Percentiles rank a stretch among this genome's conserved stretches.
phyloP scores from a whole-genome alignment of 2,797 vertebrate species.

The Telmatherina bonti region DNA sequence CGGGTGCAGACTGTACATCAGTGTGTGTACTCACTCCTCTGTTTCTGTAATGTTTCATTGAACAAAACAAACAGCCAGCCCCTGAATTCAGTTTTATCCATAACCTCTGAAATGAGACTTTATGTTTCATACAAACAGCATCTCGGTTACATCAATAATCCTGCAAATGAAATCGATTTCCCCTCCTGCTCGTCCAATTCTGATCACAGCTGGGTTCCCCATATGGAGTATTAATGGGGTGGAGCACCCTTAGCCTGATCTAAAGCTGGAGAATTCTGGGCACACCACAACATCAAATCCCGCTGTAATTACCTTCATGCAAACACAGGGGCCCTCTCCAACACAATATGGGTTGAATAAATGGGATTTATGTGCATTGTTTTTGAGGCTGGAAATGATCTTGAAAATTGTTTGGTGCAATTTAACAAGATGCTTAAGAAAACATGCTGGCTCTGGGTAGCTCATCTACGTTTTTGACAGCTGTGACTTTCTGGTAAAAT shows the following conservation, averaged over 20 bases:
- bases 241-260: constrained; percentile 84
- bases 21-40: constrained; percentile 72
- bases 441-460: constrained; percentile 50
- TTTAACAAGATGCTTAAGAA: constrained; percentile 80
- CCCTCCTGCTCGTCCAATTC: constrained; percentile 86
- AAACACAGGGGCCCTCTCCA: constrained; percentile 80
- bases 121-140: constrained; percentile 87
- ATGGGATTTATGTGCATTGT: constrained; percentile 82
- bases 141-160: constrained; percentile 87
- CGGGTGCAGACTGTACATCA: constrained; percentile 53
- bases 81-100: constrained; percentile 83
- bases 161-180: constrained; percentile 89
- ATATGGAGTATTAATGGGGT: constrained; percentile 87
- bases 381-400: constrained; percentile 82
- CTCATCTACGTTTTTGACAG: constrained; percentile 67
- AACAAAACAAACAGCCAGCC: constrained; percentile 83
- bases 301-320: constrained; percentile 87
- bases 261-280: constrained; percentile 85
- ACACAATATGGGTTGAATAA: constrained; percentile 83
- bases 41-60: constrained; percentile 82
- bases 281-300: constrained; percentile 87
- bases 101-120: constrained; percentile 87
- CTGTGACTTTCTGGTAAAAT: constrained; percentile 50
- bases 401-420: constrained; percentile 83
- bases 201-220: constrained; percentile 89